Base-by-base conservation (phyloP, 2,888 invertebrate species). In the Physocephala rufipes region DNA sequence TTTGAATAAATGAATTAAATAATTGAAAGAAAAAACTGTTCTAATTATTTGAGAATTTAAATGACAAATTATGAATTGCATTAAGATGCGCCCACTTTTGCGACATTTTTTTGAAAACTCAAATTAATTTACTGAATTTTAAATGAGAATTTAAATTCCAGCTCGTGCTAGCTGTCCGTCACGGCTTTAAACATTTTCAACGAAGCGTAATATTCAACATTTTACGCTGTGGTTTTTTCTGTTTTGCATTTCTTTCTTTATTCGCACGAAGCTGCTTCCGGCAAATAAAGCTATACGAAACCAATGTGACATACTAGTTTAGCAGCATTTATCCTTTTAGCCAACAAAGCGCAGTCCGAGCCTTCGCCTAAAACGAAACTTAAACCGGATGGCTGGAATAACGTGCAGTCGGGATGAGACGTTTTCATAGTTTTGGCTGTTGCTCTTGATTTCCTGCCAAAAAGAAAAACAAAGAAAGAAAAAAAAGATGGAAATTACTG, bases 291-390 rank as follows among this genome's bases (percentile, higher is more conserved):
- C 65, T 74, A 74, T 75, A 71, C 74, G 67, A 74, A 76, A 75
- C 73, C 70, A 45, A 67, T 72, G 71, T 71, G 72, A 68, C 75
- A 73, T 70, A 73, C 73, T 73, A 73, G 71, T 71, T 73, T 73
- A 70, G 73, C 67, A 71, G 69, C 61, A 67, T 69, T 73, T n/a
- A n/a, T 74, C 71, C 67, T 63, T 53, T 1, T 21, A 24, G 19
- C 12, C 19, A 24, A 24, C 19, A 13, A 9, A 19, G 4, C n/a
- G 43, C 43, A 16, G 15, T n/a, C 64, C n/a, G 24, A 26, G 7
- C 9, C 16, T n/a, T n/a, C n/a, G n/a, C n/a, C n/a, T n/a, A 15
- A 47, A 15, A 16, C 53, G 53, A 19, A 9, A 36, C 21, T 16
- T 9, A 16, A 30, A 55, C 26, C 43, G 19, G 24, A 53, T n/a